A percentile compares a stretch with the other conserved stretches of the same genome.
Conservation (phyloP, 2,113 vertebrate genomes). For the Callorhinus ursinus region DNA sequence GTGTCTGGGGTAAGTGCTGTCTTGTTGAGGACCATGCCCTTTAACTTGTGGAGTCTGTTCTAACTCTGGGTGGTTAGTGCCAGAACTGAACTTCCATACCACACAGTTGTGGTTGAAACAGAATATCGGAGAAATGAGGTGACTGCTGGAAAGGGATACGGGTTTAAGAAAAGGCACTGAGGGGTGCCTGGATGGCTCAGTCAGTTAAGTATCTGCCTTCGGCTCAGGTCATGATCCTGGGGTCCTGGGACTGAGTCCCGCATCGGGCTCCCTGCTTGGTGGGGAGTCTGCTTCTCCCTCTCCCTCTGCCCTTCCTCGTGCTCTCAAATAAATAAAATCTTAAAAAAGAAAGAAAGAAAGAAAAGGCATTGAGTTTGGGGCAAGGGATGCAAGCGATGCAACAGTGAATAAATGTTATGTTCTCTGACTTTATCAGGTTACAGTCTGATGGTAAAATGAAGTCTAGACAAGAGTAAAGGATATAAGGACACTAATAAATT, state of each 20-base stretch:
- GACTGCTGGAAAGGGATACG: not conserved
- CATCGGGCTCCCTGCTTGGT: too few species aligned
- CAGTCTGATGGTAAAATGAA: not conserved
- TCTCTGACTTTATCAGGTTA: not conserved
- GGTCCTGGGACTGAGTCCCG: too few species aligned
- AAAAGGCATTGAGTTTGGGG: not conserved
- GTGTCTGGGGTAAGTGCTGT: not conserved
- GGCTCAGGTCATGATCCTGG: too few species aligned
- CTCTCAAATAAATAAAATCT: too few species aligned
- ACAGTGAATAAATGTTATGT: slow-evolving; percentile 6
- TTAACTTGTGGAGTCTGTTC: not conserved
- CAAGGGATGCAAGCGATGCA: not conserved
- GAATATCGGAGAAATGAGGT: not conserved
- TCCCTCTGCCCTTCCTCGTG: too few species aligned
- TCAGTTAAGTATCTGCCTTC: too few species aligned
- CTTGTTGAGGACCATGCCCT: not conserved
- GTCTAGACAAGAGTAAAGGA: slow-evolving; percentile 14
- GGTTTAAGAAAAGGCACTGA: not conserved
- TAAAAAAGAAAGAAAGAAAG: too few species aligned
- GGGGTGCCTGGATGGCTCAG: too few species aligned
- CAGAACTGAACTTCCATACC: not conserved
- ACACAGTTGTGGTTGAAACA: not conserved
- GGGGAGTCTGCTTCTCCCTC: too few species aligned
- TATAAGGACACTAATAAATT: not conserved
- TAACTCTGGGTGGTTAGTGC: not conserved